These are phyloP conservation scores for Pteruthius melanotis DNA, from an alignment of 2,113 vertebrate genomes.

Conservation along the genomic window DNA sequence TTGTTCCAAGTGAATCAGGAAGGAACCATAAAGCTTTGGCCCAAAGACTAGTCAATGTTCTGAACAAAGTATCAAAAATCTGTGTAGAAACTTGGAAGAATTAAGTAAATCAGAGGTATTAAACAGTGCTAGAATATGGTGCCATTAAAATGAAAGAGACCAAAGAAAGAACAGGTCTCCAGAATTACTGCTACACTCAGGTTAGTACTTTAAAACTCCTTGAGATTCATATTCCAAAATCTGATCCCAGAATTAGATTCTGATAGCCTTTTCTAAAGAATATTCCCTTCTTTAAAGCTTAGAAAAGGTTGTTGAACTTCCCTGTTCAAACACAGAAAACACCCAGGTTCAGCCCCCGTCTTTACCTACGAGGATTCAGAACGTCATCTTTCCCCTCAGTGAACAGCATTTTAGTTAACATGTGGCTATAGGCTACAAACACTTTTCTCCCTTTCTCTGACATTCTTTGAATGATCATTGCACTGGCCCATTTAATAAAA, in stretches of 20 bases:
- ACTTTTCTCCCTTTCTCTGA: neutral
- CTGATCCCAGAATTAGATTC: neutral
- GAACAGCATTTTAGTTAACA: neutral
- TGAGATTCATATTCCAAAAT: neutral
- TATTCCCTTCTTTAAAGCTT: neutral
- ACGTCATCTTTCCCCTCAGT: neutral
- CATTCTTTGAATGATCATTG: neutral
- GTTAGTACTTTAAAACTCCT: neutral
- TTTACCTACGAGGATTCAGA: neutral
- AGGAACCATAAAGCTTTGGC: neutral
- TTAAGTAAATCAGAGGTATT: neutral
- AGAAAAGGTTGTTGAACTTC: neutral
- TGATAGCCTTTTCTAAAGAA: neutral
- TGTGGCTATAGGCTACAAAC: neutral
- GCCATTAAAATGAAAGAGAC: neutral
- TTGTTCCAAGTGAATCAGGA: neutral
- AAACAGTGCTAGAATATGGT: neutral
- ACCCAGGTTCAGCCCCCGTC: neutral
- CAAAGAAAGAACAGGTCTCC: neutral
- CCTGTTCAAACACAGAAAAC: neutral
- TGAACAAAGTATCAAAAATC: neutral
- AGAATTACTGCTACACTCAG: neutral
- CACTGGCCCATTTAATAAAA: neutral
- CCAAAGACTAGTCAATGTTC: neutral
- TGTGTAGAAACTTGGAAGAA: neutral